Evolutionary conservation across 2,113 vertebrate species (phyloP).

Genomic region (Ginglymostoma cirratum): DNA sequence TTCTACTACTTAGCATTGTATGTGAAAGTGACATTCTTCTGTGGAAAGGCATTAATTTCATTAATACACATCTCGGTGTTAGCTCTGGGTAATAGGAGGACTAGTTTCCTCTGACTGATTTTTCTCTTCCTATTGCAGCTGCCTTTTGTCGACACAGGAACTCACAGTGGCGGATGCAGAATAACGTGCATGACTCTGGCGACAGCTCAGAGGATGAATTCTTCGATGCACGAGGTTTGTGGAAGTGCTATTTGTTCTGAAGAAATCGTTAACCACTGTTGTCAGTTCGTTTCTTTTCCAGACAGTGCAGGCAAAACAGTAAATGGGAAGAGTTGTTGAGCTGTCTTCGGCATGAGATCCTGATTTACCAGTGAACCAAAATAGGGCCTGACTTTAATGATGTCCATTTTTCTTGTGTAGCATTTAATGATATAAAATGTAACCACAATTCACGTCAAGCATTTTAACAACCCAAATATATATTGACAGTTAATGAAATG

Average conservation of each 20-base stretch:
- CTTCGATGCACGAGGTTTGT: slow-evolving; percentile 93
- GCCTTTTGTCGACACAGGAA: slow-evolving; percentile 60
- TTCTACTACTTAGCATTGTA: background rate
- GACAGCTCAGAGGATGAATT: slow-evolving; percentile 97
- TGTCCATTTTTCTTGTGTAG: background rate
- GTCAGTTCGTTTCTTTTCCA: background rate
- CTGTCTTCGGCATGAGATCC: background rate
- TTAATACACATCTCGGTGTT: background rate
- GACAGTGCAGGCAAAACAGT: background rate
- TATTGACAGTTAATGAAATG: background rate
- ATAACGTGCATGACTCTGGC: slow-evolving; percentile 78
- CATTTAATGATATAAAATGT: background rate
- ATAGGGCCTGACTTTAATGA: background rate
- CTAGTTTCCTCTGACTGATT: background rate
- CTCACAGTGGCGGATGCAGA: slow-evolving; percentile 74
- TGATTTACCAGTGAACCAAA: background rate
- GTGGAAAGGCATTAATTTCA: background rate
- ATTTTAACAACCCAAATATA: background rate
- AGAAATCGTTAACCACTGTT: background rate
- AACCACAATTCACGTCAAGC: background rate
- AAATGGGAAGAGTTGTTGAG: background rate
- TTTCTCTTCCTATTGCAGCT: slow-evolving; percentile 53
- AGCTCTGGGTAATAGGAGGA: background rate
- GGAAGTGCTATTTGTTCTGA: background rate
- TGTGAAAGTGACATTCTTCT: background rate